Base-by-base conservation (phyloP, 1,140 invertebrate species). In the Trachymyrmex septentrionalis region DNA sequence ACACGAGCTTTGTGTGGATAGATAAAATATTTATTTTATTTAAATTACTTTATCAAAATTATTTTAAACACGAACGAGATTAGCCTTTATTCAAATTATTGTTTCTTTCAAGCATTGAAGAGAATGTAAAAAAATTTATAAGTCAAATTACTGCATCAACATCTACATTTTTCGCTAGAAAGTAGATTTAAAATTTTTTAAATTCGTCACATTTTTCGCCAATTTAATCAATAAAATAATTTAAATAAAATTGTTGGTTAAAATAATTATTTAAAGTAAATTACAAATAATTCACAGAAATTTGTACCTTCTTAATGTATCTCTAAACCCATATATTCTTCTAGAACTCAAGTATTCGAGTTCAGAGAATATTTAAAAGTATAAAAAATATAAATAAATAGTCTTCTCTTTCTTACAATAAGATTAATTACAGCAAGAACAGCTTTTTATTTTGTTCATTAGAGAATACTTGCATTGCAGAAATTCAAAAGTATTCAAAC, bases 241-340 rank as follows among this genome's bases (percentile, higher is more conserved):
- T 61, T 24, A 10, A 76, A 27, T 2, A 30, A 53, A 61, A 44
- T 5, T 38, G 0, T 38, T 24, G 16, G 16, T n/a, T 55, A 57
- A 73, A 73, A 53, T 72, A 14, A 55, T n/a, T 10, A n/a, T 73
- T 57, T 14, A 14, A 57, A 73, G 14, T 21, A 14, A 73, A 73
- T n/a, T 57, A 34, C 7, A 57, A 55, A n/a, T 14, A 73, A 59
- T 14, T 50, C 48, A 50, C 14, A 50, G 14, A 38, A 59, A 2
- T 59, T 59, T 16, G 3, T 21, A 59, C 27, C 55, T 38, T 21
- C 14, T 14, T 21, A 38, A 21, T 7, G 4, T 9, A 12, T 44
- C 7, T 5, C 0, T 19, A 44, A 38, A 76, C 3, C 9, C 10
- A 16, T 3, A 34, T 78, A 66, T 21, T 78, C 27, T 27, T 48